These are phyloP conservation scores for Denticeps clupeoides DNA, from an alignment of 2,797 vertebrate genomes.

Conservation along the genomic window DNA sequence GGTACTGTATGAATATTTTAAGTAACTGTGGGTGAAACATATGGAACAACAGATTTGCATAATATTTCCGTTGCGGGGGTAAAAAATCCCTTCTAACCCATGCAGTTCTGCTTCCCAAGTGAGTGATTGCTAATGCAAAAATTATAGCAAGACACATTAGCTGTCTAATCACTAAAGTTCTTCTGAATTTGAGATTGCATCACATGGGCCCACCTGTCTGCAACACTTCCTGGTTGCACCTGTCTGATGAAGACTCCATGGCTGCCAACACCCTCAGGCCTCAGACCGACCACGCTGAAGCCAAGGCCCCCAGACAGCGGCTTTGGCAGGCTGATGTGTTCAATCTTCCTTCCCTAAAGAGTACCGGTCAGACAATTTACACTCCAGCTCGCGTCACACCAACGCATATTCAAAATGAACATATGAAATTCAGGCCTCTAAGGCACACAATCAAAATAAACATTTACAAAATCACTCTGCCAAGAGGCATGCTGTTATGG, in stretches of 20 bases:
- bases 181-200: not conserved
- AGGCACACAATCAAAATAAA: no score
- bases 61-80: no score
- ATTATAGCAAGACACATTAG: no score
- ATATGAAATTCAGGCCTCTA: no score
- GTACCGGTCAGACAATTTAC: not conserved
- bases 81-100: no score
- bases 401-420: no score
- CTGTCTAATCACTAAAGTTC: no score
- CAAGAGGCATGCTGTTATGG: no score
- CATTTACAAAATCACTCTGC: no score
- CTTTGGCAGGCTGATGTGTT: conserved; percentile 72
- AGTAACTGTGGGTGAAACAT: not conserved
- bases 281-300: conserved; percentile 86
- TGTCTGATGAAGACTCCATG: conserved; percentile 81
- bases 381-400: not conserved
- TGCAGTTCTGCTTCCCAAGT: no score
- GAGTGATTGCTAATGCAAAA: no score
- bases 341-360: conserved; percentile 69
- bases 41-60: no score
- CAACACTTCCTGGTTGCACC: conserved; percentile 79
- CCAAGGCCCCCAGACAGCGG: conserved; percentile 77
- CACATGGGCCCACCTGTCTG: conserved; percentile 68
- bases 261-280: conserved; percentile 58
- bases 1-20: not conserved